Conservation (phyloP, 2,888 invertebrate genomes). For the Cryptocephalus moraei region DNA sequence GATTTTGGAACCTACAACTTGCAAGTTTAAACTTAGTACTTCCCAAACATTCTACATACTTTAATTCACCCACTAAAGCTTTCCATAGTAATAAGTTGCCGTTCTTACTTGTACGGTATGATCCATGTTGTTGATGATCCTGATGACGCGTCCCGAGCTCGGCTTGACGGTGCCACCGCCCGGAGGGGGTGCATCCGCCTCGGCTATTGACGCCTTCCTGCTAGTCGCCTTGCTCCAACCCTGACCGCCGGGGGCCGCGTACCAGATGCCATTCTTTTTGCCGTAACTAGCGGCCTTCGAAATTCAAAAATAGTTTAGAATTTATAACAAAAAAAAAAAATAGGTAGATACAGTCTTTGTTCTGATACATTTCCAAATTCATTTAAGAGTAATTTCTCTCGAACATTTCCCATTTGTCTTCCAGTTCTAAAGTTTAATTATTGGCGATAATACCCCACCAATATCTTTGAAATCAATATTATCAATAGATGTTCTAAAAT, state of each 20-base stretch:
- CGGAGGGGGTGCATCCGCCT: slow-evolving; percentile 63
- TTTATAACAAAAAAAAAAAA: neutral
- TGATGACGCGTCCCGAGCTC: slow-evolving; percentile 75
- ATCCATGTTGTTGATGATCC: slow-evolving; percentile 89
- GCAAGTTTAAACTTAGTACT: no score
- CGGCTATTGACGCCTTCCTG: slow-evolving; percentile 74
- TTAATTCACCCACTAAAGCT: no score
- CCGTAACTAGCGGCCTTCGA: slow-evolving; percentile 79
- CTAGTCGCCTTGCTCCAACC: slow-evolving; percentile 60
- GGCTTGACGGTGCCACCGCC: slow-evolving; percentile 55
- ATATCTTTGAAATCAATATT: slow-evolving; percentile 1
- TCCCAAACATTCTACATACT: no score
- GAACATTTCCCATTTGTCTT: no score
- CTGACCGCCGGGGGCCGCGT: slow-evolving; percentile 50
- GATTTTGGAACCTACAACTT: no score
- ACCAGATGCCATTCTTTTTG: slow-evolving; percentile 84
- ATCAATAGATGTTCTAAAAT: neutral
- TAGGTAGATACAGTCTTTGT: no score
- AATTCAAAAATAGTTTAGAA: slow-evolving; percentile 3
- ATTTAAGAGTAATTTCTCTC: no score
- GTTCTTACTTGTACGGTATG: slow-evolving; percentile 71
- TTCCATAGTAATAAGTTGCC: no score
- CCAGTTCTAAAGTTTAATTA: neutral
- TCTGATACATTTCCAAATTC: no score
- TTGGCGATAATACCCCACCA: slow-evolving; percentile 1